Base-by-base conservation (phyloP, 2,113 vertebrate species). In the Osmerus eperlanus region DNA sequence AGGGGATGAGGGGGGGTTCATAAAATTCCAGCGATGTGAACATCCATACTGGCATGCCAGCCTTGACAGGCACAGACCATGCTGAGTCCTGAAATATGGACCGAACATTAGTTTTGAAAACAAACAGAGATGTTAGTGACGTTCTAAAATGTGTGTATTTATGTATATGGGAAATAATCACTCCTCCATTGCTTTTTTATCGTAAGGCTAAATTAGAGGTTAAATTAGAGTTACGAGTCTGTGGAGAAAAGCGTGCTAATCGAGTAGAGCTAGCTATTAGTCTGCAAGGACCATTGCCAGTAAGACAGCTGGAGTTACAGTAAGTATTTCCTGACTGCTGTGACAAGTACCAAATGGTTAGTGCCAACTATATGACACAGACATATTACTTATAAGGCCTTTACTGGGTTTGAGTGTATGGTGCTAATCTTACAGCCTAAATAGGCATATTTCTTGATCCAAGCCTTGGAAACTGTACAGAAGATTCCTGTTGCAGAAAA, bases 131-230 rank as follows among this genome's bases (percentile, higher is more conserved):
- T 67, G 76, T 81, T 83, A 86, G 81, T 71, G 68, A 81, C 15
- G 19, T 80, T 78, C 80, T 81, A 84, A 82, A 63, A 84, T 75
- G 65, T 86, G 81, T 86, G 75, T 84, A 86, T 89, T 89, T 87
- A 86, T 80, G 65, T 80, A 78, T 75, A 84, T 29, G 71, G 76
- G 81, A 86, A 74, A 86, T 86, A 84, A 84, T 89, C 74, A 77
- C 74, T 82, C 78, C 87, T 89, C 88, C 83, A 83, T 76, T 87
- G 79, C 83, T 89, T 90, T 83, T 86, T 89, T 85, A 88, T 78
- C 51, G 58, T 78, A 78, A 77, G 84, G 84, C 81, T 47, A 85
- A 88, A 86, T 82, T 86, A 87, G 78, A 74, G 75, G 75, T 65
- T 84, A 76, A 89, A 87, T 88, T 83, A 80, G 81, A 85, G 82